Base-by-base conservation (phyloP, 2,888 invertebrate genomes). In the Venustoraphidia nigricollis region DNA sequence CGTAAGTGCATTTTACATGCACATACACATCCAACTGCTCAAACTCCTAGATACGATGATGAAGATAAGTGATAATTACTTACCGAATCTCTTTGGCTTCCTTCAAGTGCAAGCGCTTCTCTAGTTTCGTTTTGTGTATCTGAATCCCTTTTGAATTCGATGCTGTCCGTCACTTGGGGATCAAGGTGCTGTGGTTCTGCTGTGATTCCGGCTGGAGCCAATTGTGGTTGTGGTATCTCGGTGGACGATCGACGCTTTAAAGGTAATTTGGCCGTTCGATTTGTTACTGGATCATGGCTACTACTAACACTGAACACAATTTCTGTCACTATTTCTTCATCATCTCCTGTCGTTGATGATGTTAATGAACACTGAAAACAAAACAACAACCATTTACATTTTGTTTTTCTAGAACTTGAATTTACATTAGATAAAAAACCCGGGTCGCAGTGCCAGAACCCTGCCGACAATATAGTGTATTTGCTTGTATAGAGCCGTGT, bases 61-160 rank as follows among this genome's bases (percentile, higher is more conserved):
- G 27, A 11, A 2, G n/a, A 57, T 51, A 51, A 11, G 17, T 3
- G 14, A 34, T 1, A 46, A 37, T 10, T 50, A 72, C 81, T 81
- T 66, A 85, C 85, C 56, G 83, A 78, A 59, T 84, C 83, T 60
- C 81, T 81, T 62, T 83, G 81, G 59, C 81, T 85, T 56, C 83
- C 81, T 58, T 85, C 84, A 51, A 81, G 77, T 53, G 79, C 76
- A 36, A 85, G 68, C 1, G 82, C 79, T 62, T 85, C 85, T 62
- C 82, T 73, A 3, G 82, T 81, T 60, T 79, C 77, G 62, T 79
- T 81, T 65, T 72, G 70, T 44, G 56, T 53, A 14, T 53, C 51
- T 53, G 55, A 47, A 48, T 53, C n/a, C 10, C 42, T 42, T 36
- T 13, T 38, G 10, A 45, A 11, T 10, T 27, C 13, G 11, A 11